Conservation (phyloP, 2,888 invertebrate genomes). For the Clepsis dumicolana region DNA sequence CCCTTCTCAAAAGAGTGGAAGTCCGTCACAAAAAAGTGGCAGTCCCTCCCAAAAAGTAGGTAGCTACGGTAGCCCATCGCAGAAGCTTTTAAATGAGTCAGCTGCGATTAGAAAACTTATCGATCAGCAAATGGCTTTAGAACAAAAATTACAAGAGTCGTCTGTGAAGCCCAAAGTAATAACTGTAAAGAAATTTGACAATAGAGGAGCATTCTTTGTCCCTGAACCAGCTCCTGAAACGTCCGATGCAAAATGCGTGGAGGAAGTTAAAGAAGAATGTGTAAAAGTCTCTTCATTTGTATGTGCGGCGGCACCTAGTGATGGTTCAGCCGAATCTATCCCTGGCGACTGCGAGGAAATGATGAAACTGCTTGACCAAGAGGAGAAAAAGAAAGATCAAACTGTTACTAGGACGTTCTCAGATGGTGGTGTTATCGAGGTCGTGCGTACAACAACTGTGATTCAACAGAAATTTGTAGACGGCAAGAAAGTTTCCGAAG, state of each 20-base stretch:
- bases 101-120: slow-evolving; percentile 80
- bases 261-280: slow-evolving; percentile 77
- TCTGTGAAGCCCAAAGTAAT: slow-evolving; percentile 75
- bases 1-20: slow-evolving; percentile 73
- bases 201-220: slow-evolving; percentile 80
- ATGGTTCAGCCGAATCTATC: slow-evolving; percentile 81
- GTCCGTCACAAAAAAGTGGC: slow-evolving; percentile 80
- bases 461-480: slow-evolving; percentile 81
- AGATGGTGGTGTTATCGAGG: slow-evolving; percentile 74
- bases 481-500: slow-evolving; percentile 81
- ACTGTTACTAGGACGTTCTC: slow-evolving; percentile 63
- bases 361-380: slow-evolving; percentile 86
- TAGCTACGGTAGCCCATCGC: slow-evolving; percentile 78
- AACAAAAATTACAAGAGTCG: slow-evolving; percentile 72
- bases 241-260: slow-evolving; percentile 55
- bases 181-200: slow-evolving; percentile 80
- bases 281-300: slow-evolving; percentile 75
- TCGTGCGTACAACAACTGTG: slow-evolving; percentile 77
- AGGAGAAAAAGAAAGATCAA: slow-evolving; percentile 69
- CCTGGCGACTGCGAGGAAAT: slow-evolving; percentile 87
- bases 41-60: slow-evolving; percentile 81
- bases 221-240: slow-evolving; percentile 68
- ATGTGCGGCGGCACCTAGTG: slow-evolving; percentile 80
- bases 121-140: slow-evolving; percentile 81
- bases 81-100: slow-evolving; percentile 79